These are phyloP conservation scores for Palaemon carinicauda DNA, from an alignment of 1,140 invertebrate genomes.

Conservation along the genomic window DNA sequence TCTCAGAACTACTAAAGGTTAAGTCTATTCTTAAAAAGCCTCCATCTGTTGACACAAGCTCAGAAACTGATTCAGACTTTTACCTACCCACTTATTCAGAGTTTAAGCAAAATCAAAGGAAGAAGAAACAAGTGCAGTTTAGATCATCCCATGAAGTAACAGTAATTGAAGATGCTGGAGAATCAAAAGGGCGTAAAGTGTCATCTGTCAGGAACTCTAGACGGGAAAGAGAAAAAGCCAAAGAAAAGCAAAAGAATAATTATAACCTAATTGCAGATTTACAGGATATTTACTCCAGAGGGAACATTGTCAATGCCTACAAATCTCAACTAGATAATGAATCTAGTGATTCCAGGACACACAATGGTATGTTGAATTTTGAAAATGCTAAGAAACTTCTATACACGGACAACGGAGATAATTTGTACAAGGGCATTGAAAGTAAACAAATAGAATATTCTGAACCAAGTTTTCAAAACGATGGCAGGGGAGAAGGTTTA, in stretches of 20 bases:
- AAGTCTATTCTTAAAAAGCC: conserved; percentile 59
- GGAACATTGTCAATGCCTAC: neutral
- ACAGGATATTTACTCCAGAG: conserved; percentile 38
- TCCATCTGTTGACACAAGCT: conserved; percentile 57
- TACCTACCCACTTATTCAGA: conserved; percentile 41
- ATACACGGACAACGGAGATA: no score
- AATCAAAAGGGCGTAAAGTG: conserved; percentile 55
- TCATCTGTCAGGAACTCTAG: conserved; percentile 28
- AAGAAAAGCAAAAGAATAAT: conserved; percentile 39
- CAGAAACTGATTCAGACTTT: conserved; percentile 59
- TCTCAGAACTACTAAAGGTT: conserved; percentile 56
- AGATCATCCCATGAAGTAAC: conserved; percentile 49
- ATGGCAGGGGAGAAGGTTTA: no score
- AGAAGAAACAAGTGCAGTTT: conserved; percentile 58
- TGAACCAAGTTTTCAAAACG: no score
- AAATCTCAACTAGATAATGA: neutral
- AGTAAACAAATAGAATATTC: no score
- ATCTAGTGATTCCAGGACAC: neutral
- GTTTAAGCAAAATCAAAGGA: conserved; percentile 46
- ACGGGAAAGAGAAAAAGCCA: conserved; percentile 38
- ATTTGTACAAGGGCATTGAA: no score
- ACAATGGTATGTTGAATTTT: neutral
- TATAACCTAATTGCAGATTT: conserved; percentile 37
- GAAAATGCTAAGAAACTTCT: no score
- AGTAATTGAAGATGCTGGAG: conserved; percentile 48